phyloP scores from a whole-genome alignment of 2,113 vertebrate genomes.

The Gracilinanus agilis region DNA sequence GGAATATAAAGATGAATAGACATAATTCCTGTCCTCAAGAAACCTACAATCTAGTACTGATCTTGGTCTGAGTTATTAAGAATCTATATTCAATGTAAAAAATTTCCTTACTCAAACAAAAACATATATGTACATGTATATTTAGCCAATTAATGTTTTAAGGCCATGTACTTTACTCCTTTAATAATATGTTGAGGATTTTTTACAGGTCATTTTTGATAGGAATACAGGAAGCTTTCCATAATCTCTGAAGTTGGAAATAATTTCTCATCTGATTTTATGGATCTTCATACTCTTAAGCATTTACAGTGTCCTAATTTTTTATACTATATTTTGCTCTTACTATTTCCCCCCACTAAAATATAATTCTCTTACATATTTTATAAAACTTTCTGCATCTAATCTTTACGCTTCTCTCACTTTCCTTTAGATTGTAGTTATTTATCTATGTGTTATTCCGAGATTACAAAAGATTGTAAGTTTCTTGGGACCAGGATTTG shows the following conservation, averaged over 20 bases:
- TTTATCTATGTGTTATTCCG: background rate
- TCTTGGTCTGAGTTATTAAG: slow-evolving; percentile 22
- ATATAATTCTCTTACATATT: background rate
- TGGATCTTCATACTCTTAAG: background rate
- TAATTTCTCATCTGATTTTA: background rate
- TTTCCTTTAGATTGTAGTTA: background rate
- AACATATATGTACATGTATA: background rate
- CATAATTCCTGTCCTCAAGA: background rate
- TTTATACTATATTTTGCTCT: background rate
- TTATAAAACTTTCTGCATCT: background rate
- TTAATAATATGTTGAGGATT: slow-evolving; percentile 37
- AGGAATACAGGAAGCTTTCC: background rate
- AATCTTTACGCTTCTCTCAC: background rate
- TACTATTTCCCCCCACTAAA: background rate
- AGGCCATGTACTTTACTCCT: background rate
- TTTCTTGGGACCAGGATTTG: background rate
- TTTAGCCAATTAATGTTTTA: slow-evolving; percentile 28
- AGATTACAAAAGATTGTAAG: background rate
- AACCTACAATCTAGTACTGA: background rate
- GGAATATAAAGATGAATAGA: background rate
- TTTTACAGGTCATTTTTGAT: slow-evolving; percentile 59
- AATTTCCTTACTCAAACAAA: slow-evolving; percentile 19
- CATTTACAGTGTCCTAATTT: background rate
- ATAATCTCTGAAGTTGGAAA: background rate
- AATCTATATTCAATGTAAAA: slow-evolving; percentile 16